phyloP scores from a whole-genome alignment of 2,888 invertebrate species.

The Ectemnius continuus region DNA sequence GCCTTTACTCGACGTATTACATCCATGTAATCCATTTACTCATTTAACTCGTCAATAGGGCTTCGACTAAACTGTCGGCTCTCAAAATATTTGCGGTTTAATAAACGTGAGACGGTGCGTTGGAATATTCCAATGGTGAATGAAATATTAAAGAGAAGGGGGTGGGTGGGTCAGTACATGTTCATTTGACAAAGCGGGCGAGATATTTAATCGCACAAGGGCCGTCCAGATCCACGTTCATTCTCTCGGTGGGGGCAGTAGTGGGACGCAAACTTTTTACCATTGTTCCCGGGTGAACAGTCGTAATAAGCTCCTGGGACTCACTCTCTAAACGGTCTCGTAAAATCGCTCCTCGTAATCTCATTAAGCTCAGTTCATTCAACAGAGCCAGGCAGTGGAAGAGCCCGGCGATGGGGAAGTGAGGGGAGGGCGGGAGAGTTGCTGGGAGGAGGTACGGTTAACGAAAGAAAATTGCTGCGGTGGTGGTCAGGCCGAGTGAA shows the following conservation, averaged over 20 bases:
- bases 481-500: background rate
- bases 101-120: too few relatives aligned
- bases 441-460: background rate
- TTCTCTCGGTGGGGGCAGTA: background rate
- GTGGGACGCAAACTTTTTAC: conserved; percentile 4
- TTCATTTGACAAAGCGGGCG: too few relatives aligned
- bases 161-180: too few relatives aligned
- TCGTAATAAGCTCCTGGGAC: conserved; percentile 23
- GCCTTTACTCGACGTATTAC: background rate
- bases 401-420: background rate
- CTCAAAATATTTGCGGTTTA: conserved; percentile 8
- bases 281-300: conserved; percentile 1
- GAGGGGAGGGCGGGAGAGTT: background rate
- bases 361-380: conserved; percentile 16
- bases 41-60: background rate
- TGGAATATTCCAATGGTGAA: too few relatives aligned
- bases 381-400: background rate
- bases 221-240: too few relatives aligned
- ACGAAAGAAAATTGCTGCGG: conserved; percentile 21
- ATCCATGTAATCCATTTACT: too few relatives aligned
- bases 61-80: background rate
- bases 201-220: too few relatives aligned
- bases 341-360: conserved; percentile 28
- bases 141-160: too few relatives aligned
- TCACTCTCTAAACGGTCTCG: conserved; percentile 26